A percentile compares a stretch with the other conserved stretches of the same genome.
Conservation (phyloP, 2,888 invertebrate genomes). For the Bugula neritina region DNA sequence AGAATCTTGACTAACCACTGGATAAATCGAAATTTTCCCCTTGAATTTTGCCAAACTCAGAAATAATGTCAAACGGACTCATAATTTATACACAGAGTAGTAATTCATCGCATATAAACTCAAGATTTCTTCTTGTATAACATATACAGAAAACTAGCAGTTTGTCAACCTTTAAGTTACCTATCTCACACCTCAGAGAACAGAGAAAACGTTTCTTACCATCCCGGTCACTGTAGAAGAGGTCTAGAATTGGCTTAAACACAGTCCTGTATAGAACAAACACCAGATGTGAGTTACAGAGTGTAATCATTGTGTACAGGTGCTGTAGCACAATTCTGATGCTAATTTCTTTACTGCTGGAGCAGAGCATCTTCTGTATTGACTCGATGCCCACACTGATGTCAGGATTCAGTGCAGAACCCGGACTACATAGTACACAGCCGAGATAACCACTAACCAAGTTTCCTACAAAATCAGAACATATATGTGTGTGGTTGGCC, state of each 20-base stretch:
- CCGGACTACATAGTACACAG: conserved; percentile 10
- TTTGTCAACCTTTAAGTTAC: no score
- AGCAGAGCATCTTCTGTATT: not conserved
- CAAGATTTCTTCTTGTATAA: no score
- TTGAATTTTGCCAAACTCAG: no score
- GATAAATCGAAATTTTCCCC: no score
- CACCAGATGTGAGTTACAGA: conserved; percentile 3
- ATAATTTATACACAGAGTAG: no score
- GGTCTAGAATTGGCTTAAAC: not conserved
- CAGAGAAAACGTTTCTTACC: no score
- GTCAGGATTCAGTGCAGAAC: not conserved
- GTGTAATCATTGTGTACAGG: not conserved
- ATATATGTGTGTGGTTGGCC: not conserved
- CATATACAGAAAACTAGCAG: no score
- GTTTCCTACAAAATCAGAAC: not conserved
- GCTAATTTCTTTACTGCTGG: not conserved
- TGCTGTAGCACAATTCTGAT: not conserved
- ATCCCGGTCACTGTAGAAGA: not conserved
- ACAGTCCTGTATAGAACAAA: conserved; percentile 4
- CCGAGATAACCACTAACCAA: not conserved
- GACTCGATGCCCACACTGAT: not conserved
- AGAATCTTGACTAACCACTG: not conserved
- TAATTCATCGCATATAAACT: no score
- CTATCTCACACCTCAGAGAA: no score
- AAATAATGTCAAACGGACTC: no score